phyloP scores from a whole-genome alignment of 1,140 invertebrate species.

The Trichonephila clavipes region DNA sequence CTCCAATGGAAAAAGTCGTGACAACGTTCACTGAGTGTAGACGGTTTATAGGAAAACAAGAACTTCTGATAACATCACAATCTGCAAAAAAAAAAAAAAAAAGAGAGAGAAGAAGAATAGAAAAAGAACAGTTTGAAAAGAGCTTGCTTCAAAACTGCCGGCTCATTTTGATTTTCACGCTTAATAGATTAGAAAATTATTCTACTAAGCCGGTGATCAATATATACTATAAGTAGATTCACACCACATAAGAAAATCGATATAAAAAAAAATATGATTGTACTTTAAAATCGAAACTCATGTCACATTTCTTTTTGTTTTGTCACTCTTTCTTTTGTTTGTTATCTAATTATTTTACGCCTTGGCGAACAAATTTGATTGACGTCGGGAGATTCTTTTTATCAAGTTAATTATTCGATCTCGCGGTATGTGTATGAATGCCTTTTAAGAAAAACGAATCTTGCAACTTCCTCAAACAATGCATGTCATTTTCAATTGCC shows the following conservation, averaged over 20 bases:
- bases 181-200: slow-evolving; percentile 39
- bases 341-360: slow-evolving; percentile 35
- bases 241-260: neutral
- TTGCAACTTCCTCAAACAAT: neutral
- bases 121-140: neutral
- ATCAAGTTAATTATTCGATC: slow-evolving; percentile 15
- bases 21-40: neutral
- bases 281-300: neutral
- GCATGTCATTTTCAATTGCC: slow-evolving; percentile 31
- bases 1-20: neutral
- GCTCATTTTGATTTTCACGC: neutral
- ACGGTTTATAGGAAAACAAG: neutral
- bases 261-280: neutral
- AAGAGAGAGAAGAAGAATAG: neutral
- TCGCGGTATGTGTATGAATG: neutral
- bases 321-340: neutral
- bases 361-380: neutral
- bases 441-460: neutral
- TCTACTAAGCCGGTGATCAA: neutral
- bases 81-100: neutral
- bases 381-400: neutral
- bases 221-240: neutral
- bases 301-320: neutral
- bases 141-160: neutral
- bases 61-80: slow-evolving; percentile 8